Evolutionary conservation across 2,888 invertebrate species (phyloP), one percentile per base, ranked within the genome.

Genomic region (Drosophila nr. perissopoda): DNA sequence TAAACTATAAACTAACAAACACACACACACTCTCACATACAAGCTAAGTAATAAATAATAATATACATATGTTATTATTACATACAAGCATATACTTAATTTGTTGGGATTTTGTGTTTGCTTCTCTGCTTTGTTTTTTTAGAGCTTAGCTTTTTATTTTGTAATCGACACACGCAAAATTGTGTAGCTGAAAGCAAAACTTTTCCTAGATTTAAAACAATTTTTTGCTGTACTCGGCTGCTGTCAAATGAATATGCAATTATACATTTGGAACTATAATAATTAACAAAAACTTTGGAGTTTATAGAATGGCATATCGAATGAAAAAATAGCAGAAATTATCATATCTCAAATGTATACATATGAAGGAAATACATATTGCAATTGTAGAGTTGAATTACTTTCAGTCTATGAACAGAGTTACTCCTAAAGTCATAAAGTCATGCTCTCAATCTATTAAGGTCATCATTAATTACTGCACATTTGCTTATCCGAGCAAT

Each of bases 301-400:
- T 61, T 60, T 33, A 51, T 33, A 51, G 11, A 34, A 59, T 65
- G 46, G 68, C 68, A 75, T 70, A 74, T 73, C 73, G 42, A 48
- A 60, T 40, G 27, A 18, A 64, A 58, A 70, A 65, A 59, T 49
- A 64, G 52, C 40, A 49, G 78, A 78, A 78, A 31, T 46, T 71
- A 71, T 38, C 78, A 78, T 78, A 78, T 78, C 75, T 62, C n/a
- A 46, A 64, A 68, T 51, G n/a, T 27, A 56, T 34, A 67, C 70
- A 74, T 77, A 77, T 74, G 70, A 74, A 46, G 51, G 7, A 40
- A 33, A 67, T 60, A 75, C 63, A 70, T 74, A 77, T 52, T 38
- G 8, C 61, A 40, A 48, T 33, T 21, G 48, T 25, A 36, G 25
- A 13, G 27, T 51, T 60, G 11, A 27, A n/a, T 51, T 25, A n/a